A percentile compares a stretch with the other conserved stretches of the same genome.
Conservation (phyloP, 1,140 invertebrate species). For the Papilio polytes region DNA sequence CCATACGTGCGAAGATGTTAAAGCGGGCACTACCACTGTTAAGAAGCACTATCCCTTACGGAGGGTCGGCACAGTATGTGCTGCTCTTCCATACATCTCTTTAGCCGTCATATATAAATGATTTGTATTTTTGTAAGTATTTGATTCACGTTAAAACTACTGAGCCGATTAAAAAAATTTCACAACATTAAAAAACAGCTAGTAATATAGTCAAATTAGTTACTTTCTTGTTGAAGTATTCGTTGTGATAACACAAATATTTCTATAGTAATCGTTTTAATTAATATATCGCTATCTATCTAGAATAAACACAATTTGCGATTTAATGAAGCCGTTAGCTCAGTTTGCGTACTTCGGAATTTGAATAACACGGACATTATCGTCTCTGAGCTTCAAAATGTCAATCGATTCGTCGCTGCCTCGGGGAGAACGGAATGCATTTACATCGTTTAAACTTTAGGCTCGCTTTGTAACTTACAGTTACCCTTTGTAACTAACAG, state of each 20-base stretch:
- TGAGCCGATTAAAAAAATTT: too few relatives aligned
- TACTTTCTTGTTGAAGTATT: not conserved
- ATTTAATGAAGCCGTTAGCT: not conserved
- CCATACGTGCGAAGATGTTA: too few relatives aligned
- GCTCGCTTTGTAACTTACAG: not conserved
- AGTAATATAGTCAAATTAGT: not conserved
- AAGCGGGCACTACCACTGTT: too few relatives aligned
- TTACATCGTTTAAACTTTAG: conserved; percentile 18
- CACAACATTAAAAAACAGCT: too few relatives aligned
- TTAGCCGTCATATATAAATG: too few relatives aligned
- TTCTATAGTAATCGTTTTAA: not conserved
- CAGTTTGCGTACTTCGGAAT: not conserved
- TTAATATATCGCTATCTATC: not conserved
- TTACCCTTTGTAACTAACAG: not conserved
- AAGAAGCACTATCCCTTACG: too few relatives aligned
- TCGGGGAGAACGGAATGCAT: conserved; percentile 5
- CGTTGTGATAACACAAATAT: not conserved
- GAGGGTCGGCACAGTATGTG: too few relatives aligned
- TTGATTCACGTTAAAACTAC: too few relatives aligned
- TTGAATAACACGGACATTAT: conserved; percentile 25
- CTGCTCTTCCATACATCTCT: too few relatives aligned
- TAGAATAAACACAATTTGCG: not conserved
- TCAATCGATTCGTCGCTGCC: conserved; percentile 6
- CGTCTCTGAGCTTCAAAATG: not conserved
- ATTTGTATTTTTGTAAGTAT: too few relatives aligned